Percentiles rank a stretch among this genome's conserved stretches.
These are phyloP conservation scores for Apamea epomidion DNA, from an alignment of 2,888 invertebrate species.

Conservation along the genomic window DNA sequence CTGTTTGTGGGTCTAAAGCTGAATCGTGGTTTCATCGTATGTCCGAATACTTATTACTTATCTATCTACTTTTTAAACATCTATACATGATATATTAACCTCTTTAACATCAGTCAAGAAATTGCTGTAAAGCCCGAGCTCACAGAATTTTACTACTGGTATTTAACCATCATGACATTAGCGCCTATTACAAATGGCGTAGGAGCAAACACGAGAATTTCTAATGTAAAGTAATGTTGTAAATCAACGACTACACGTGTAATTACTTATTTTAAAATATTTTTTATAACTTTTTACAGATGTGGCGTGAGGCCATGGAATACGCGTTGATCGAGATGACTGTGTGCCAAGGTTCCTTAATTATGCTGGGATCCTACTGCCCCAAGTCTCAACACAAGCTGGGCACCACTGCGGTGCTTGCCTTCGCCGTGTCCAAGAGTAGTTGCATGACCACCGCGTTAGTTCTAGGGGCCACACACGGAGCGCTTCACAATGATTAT, in stretches of 20 bases:
- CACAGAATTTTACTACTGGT: too few species aligned
- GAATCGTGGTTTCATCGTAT: too few species aligned
- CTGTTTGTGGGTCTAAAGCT: too few species aligned
- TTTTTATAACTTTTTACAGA: too few species aligned
- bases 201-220: too few species aligned
- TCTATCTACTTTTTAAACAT: too few species aligned
- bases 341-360: slow-evolving; percentile 81
- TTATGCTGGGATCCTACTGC: slow-evolving; percentile 84
- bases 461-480: slow-evolving; percentile 81
- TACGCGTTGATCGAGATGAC: slow-evolving; percentile 83
- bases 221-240: too few species aligned
- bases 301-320: slow-evolving; percentile 86
- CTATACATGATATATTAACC: too few species aligned
- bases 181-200: too few species aligned
- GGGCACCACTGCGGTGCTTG: slow-evolving; percentile 76
- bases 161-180: too few species aligned
- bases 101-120: not conserved
- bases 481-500: slow-evolving; percentile 81
- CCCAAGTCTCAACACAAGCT: slow-evolving; percentile 79
- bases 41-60: too few species aligned
- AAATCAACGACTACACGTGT: not conserved
- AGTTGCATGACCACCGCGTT: slow-evolving; percentile 77
- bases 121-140: not conserved
- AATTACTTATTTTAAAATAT: not conserved
- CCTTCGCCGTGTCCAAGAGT: slow-evolving; percentile 78